Conservation (phyloP, 1,140 invertebrate species). For the Gryon sp. region DNA sequence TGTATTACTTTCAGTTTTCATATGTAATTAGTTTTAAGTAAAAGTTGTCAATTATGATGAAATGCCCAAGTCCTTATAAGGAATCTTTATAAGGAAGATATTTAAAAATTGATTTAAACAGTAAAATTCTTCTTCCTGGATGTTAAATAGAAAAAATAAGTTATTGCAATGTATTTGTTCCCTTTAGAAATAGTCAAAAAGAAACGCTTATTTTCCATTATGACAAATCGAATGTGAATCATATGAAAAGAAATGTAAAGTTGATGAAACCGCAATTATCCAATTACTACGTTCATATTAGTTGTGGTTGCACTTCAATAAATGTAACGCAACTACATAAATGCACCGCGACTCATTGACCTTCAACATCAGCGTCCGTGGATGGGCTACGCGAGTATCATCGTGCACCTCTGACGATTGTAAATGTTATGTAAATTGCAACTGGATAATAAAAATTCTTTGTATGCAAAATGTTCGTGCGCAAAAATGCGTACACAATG, state of each 20-base stretch:
- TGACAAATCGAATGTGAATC: slow-evolving; percentile 30
- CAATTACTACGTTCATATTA: slow-evolving; percentile 68
- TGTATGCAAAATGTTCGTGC: slow-evolving; percentile 45
- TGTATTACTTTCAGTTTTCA: too few species aligned
- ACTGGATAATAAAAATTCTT: slow-evolving; percentile 34
- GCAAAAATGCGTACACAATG: slow-evolving; percentile 45
- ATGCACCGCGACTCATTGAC: slow-evolving; percentile 54
- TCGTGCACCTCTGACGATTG: slow-evolving; percentile 38
- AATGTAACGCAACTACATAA: slow-evolving; percentile 56
- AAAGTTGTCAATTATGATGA: too few species aligned
- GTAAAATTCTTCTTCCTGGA: too few species aligned
- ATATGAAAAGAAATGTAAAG: slow-evolving; percentile 16
- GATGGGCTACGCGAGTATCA: slow-evolving; percentile 18
- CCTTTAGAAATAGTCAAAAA: slow-evolving; percentile 19
- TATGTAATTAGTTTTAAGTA: too few species aligned
- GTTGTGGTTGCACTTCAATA: slow-evolving; percentile 66
- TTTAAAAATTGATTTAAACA: too few species aligned
- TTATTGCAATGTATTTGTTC: too few species aligned
- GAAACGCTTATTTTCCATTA: slow-evolving; percentile 11
- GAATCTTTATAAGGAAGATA: too few species aligned
- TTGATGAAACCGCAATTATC: slow-evolving; percentile 66
- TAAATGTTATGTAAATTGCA: slow-evolving; percentile 55
- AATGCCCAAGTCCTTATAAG: too few species aligned
- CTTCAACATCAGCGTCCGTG: slow-evolving; percentile 38
- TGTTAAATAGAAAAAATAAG: too few species aligned